Conservation (phyloP, 2,888 invertebrate species). For the Melanostoma mellinum region DNA sequence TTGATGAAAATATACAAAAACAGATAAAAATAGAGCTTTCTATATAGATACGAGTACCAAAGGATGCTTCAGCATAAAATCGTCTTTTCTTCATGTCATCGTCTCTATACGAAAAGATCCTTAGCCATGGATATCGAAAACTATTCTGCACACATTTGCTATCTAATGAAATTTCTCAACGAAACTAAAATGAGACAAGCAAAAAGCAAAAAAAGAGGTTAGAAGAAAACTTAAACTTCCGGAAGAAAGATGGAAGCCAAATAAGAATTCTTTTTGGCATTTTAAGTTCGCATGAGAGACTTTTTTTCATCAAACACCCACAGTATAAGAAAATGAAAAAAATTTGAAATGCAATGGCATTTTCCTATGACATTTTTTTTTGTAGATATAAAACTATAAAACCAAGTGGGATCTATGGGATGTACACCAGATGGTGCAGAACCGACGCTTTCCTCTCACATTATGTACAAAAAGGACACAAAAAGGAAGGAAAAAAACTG, state of each 20-base stretch:
- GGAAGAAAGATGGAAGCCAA: slow-evolving; percentile 52
- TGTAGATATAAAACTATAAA: slow-evolving; percentile 24
- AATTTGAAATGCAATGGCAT: slow-evolving; percentile 47
- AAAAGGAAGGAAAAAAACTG: slow-evolving; percentile 2
- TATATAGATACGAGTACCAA: slow-evolving; percentile 1
- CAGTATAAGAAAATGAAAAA: slow-evolving; percentile 15
- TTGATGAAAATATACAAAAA: slow-evolving; percentile 39
- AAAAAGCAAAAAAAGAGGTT: slow-evolving; percentile 10
- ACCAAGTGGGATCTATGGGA: slow-evolving; percentile 28
- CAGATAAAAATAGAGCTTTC: slow-evolving; percentile 15
- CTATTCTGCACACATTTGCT: slow-evolving; percentile 43
- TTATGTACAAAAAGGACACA: neutral
- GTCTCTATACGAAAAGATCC: slow-evolving; percentile 39
- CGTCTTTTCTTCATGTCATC: slow-evolving; percentile 52
- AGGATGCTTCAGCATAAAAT: slow-evolving; percentile 24
- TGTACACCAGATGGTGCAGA: slow-evolving; percentile 59
- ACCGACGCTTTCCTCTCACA: slow-evolving; percentile 24
- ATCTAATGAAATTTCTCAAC: slow-evolving; percentile 49
- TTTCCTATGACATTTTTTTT: slow-evolving; percentile 32
- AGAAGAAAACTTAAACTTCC: slow-evolving; percentile 33
- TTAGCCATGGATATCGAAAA: slow-evolving; percentile 53
- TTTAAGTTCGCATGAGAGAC: slow-evolving; percentile 13
- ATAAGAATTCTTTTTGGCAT: slow-evolving; percentile 55
- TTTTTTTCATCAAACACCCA: slow-evolving; percentile 18
- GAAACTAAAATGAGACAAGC: neutral